Evolutionary conservation across 2,888 invertebrate species (phyloP), one percentile per base, ranked within the genome.

Genomic region (Drepana falcataria): DNA sequence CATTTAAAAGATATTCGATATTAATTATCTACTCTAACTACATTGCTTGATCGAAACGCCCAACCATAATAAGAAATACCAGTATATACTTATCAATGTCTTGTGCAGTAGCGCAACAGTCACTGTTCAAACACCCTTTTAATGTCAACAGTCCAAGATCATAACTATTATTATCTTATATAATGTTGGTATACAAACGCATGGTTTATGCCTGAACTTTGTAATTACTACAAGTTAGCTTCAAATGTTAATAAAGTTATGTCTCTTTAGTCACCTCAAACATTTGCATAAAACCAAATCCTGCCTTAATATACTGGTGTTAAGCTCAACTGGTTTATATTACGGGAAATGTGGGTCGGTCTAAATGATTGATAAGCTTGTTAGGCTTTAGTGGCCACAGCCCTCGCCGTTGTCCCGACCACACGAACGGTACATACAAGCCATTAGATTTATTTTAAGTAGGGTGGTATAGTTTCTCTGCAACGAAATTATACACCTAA

Each of bases 291-390:
- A 9, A 44, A 44, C 6, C 44, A 44, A 9, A 44, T 44, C 9
- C 7, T 9, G 44, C 3, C 6, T 44, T 9, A 9, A 44, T 44
- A 44, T 44, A 40, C 40, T 40, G 7, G n/a, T 55, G 57, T 40
- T 55, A 54, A 44, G 49, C 51, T 52, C 44, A 47, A 52, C 49
- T 7, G 55, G 35, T 55, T 55, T 52, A 60, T 57, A 65, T 65
- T 64, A 58, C 54, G 48, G 34, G 40, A 48, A 49, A 51, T 37
- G 33, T 53, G 53, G 34, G 21, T 48, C 44, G 40, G 34, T 47
- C 35, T 53, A 48, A 3, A 56, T 63, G 53, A 65, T 65, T 58
- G 60, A 63, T 58, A 58, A 53, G 58, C 66, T 56, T 56, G 58
- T 66, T 63, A 63, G 53, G 52, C 53, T 34, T 54, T 58, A 63